A percentile compares a stretch with the other conserved stretches of the same genome.
Conservation (phyloP, 1,140 invertebrate genomes). For the Mercenaria mercenaria region DNA sequence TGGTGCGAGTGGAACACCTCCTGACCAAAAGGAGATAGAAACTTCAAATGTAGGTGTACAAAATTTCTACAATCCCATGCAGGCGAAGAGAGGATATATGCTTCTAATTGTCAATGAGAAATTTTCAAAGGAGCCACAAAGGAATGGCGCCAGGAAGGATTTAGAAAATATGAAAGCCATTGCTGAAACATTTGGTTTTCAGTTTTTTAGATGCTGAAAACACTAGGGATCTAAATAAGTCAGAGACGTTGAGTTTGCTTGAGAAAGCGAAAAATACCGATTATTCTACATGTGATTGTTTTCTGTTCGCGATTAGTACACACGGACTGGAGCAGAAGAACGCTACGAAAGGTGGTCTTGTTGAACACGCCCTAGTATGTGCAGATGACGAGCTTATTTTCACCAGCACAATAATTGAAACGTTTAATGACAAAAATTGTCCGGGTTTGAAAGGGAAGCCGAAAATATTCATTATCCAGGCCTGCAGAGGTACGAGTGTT, state of each 20-base stretch:
- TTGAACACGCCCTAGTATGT: conserved; percentile 29
- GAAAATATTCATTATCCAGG: conserved; percentile 65
- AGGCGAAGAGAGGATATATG: conserved; percentile 61
- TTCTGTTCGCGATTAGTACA: conserved; percentile 67
- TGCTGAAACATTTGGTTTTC: conserved; percentile 61
- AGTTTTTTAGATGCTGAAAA: background rate
- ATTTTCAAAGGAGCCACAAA: conserved; percentile 35
- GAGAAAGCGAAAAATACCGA: conserved; percentile 17
- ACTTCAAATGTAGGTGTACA: too few species aligned
- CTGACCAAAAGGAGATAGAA: too few species aligned
- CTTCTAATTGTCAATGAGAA: conserved; percentile 68
- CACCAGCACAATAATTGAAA: conserved; percentile 43
- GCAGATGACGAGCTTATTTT: conserved; percentile 50
- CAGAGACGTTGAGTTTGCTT: background rate
- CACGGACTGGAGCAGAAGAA: conserved; percentile 57
- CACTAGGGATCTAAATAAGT: conserved; percentile 24
- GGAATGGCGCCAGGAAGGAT: conserved; percentile 65
- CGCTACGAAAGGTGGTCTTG: background rate
- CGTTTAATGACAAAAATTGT: conserved; percentile 58
- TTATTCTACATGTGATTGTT: conserved; percentile 67
- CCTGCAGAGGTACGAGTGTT: conserved; percentile 49
- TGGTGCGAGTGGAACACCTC: too few species aligned
- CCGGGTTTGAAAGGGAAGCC: conserved; percentile 59
- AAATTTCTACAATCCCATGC: conserved; percentile 62
- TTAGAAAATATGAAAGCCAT: conserved; percentile 33